A percentile compares a stretch with the other conserved stretches of the same genome.
These are phyloP conservation scores for Cynaeus angustus DNA, from an alignment of 2,888 invertebrate genomes.

Conservation along the genomic window DNA sequence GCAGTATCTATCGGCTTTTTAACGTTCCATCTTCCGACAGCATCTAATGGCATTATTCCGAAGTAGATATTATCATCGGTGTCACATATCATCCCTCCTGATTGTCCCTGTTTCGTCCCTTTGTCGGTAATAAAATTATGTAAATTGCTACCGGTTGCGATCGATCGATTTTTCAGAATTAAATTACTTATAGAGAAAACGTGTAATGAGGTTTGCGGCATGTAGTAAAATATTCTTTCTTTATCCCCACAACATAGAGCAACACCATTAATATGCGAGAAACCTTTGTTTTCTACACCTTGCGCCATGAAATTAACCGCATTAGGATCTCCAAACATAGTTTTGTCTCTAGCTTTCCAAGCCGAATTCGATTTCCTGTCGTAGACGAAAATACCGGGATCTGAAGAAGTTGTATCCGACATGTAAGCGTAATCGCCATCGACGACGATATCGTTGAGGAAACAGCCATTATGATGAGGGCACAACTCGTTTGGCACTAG, in stretches of 20 bases:
- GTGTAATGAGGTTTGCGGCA: slow-evolving; percentile 78
- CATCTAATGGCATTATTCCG: slow-evolving; percentile 79
- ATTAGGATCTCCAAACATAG: slow-evolving; percentile 76
- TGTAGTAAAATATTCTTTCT: slow-evolving; percentile 75
- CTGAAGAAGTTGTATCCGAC: slow-evolving; percentile 77
- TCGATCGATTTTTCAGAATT: slow-evolving; percentile 74
- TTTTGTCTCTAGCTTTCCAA: slow-evolving; percentile 79
- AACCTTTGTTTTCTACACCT: slow-evolving; percentile 69
- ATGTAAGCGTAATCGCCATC: slow-evolving; percentile 79
- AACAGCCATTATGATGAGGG: slow-evolving; percentile 71
- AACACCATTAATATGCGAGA: slow-evolving; percentile 78
- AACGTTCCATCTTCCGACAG: slow-evolving; percentile 81
- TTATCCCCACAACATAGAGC: slow-evolving; percentile 70
- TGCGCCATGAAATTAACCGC: slow-evolving; percentile 76
- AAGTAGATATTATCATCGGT: slow-evolving; percentile 78
- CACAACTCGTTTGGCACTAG: slow-evolving; percentile 76
- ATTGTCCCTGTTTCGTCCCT: slow-evolving; percentile 78
- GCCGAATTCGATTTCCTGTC: slow-evolving; percentile 76
- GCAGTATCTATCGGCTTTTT: slow-evolving; percentile 61
- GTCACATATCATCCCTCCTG: slow-evolving; percentile 83
- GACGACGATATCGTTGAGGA: slow-evolving; percentile 81
- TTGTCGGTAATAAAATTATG: slow-evolving; percentile 73
- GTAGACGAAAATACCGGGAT: slow-evolving; percentile 81
- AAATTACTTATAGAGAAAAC: slow-evolving; percentile 77
- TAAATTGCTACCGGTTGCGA: slow-evolving; percentile 59